Percentiles rank a stretch among this genome's conserved stretches.
Conservation (phyloP, 2,797 vertebrate genomes). For the Staurois parvus region DNA sequence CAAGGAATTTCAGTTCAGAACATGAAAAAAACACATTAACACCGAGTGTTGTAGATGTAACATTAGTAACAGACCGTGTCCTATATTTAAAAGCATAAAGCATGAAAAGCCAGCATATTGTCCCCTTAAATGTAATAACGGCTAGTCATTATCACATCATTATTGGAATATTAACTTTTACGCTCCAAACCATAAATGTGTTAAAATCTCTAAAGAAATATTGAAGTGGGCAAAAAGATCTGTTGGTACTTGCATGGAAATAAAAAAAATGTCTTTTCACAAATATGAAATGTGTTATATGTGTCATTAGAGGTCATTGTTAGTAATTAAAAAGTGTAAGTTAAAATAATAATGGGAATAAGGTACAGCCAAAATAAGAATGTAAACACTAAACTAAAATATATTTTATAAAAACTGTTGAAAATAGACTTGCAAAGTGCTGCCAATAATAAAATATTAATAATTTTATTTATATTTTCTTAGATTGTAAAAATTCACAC, state of each 20-base stretch:
- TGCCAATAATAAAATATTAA: conserved; percentile 4
- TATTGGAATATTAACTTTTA: conserved; percentile 38
- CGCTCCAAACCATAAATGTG: conserved; percentile 23
- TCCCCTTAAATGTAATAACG: conserved; percentile 3
- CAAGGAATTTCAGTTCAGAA: background rate
- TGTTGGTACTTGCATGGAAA: conserved; percentile 21
- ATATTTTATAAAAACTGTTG: background rate
- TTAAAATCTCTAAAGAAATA: conserved; percentile 12
- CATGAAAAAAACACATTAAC: background rate
- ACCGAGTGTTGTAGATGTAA: background rate
- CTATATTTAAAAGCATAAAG: conserved; percentile 1
- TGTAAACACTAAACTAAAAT: conserved; percentile 10
- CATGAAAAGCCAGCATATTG: background rate
- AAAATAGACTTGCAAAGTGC: conserved; percentile 1
- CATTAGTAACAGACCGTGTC: conserved; percentile 5
- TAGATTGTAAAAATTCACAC: background rate
- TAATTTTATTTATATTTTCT: conserved; percentile 5
- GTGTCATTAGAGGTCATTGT: conserved; percentile 9
- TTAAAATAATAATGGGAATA: background rate
- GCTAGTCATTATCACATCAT: conserved; percentile 42
- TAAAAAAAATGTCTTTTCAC: background rate
- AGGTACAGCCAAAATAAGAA: background rate
- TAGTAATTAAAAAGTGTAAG: conserved; percentile 46
- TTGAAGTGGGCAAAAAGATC: conserved; percentile 13
- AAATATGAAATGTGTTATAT: conserved; percentile 18